Base-by-base conservation (phyloP, 2,888 invertebrate genomes). In the Morinoia aosen region DNA sequence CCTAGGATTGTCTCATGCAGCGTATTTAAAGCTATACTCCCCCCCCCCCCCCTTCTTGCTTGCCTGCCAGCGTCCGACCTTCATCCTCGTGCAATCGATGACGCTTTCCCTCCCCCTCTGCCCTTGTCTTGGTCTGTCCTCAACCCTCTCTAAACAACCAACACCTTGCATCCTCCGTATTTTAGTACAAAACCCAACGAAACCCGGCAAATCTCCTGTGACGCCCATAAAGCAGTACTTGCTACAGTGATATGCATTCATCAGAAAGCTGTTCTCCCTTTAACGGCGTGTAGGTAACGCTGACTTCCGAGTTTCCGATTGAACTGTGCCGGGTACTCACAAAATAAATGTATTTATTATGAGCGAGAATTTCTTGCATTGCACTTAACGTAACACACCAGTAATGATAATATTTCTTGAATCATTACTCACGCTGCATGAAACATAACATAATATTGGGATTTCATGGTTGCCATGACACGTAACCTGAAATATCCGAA, bases 1-100 rank as follows among this genome's bases (percentile, higher is more conserved):
- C 25, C 76, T 25, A 76, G 33, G 76, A 76, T 76, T 76, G 25
- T 76, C 76, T 76, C 25, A 76, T 76, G 76, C 76, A 76, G 76
- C 76, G 76, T 76, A 76, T 76, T 76, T 76, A 76, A 76, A 76
- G 76, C 76, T 76, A 76, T 76, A 25, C 33, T 90, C 40, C 40
- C 8, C 64, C 64, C 48, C 90, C 90, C 5, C 39, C 90, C 14
- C n/a, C n/a, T n/a, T n/a, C n/a, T 90, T 14, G 39, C 48, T 40
- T 39, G 90, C 48, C 88, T 40, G 90, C 90, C 10, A 76, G 90
- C 40, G 90, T 90, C 90, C 90, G 90, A 90, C 90, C 90, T 90
- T 90, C 90, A 90, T 90, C 39, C 90, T 48, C 12, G 39, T 90
- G 40, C 90, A 90, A 90, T 90, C 90, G 90, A 90, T 90, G 90